phyloP scores from a whole-genome alignment of 2,888 invertebrate species.

The Choreutis nemorana region DNA sequence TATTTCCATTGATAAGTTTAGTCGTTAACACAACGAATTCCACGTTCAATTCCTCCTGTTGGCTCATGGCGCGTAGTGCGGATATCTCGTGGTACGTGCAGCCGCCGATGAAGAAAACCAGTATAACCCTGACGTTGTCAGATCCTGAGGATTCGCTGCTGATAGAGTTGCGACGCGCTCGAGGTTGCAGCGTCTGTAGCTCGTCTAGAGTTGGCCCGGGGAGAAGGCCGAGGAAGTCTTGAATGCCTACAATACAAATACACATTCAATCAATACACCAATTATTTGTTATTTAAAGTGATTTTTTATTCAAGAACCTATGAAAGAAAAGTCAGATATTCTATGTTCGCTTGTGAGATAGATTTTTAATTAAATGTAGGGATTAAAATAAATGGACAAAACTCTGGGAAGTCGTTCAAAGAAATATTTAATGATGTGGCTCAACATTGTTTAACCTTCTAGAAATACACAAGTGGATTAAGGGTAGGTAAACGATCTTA shows the following conservation, averaged over 20 bases:
- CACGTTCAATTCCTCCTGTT: slow-evolving; percentile 82
- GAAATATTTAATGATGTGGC: too few species aligned
- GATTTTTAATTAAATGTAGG: too few species aligned
- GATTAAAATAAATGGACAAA: too few species aligned
- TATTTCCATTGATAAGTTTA: slow-evolving; percentile 88
- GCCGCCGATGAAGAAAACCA: slow-evolving; percentile 97
- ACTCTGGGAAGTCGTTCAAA: too few species aligned
- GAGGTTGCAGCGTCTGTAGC: slow-evolving; percentile 66
- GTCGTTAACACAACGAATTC: slow-evolving; percentile 93
- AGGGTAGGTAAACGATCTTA: neutral
- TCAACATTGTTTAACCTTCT: too few species aligned
- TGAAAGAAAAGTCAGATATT: too few species aligned
- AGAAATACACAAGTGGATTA: too few species aligned
- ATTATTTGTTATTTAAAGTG: neutral
- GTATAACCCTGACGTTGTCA: slow-evolving; percentile 74
- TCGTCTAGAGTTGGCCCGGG: slow-evolving; percentile 82
- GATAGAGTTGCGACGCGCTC: slow-evolving; percentile 63
- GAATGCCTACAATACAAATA: slow-evolving; percentile 64
- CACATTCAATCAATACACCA: neutral
- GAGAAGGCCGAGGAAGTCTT: slow-evolving; percentile 82
- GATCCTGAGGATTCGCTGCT: slow-evolving; percentile 63
- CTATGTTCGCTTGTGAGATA: too few species aligned
- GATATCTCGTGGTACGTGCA: slow-evolving; percentile 95
- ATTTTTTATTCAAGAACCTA: too few species aligned
- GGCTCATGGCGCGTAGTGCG: slow-evolving; percentile 75